Base-by-base conservation (phyloP, 2,797 vertebrate genomes). In the Melanotaenia trifasciata region DNA sequence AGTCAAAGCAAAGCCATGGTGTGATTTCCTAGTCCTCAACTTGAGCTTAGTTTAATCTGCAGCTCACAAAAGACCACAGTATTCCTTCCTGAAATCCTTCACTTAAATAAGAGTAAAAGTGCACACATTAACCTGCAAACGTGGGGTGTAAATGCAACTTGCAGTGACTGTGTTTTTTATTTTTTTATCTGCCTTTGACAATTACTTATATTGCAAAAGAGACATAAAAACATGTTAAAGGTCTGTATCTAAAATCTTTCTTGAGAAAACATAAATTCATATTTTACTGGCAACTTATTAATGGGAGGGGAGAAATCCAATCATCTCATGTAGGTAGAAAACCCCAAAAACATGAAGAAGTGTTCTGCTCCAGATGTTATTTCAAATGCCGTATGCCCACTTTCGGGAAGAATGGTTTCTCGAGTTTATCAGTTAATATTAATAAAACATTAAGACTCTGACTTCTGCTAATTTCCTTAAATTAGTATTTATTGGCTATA, bases 11-110 rank as follows among this genome's bases (percentile, higher is more conserved):
- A 81, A 87, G 76, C 74, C 77, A 38, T 67, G 73, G 85, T 86
- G 86, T 70, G 87, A 91, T 87, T 89, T 90, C 70, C 61, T 65
- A 78, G 61, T 82, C 77, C 73, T 72, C 61, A 69, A 85, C 79
- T 87, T 80, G 63, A 80, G 87, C 62, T 90, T 86, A 74, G 71
- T 78, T 90, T 93, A 90, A 93, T 93, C 91, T 90, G 67, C 67
- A 45, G 70, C 81, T 79, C 82, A 84, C 78, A 83, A 85, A 92
- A 76, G 72, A 72, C 77, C 67, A 51, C 59, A 74, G 66, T 79
- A 70, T 84, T 80, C 67, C 77, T 74, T 68, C 58, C 65, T 70
- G 79, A 80, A 87, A 90, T 76, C 78, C 75, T 73, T 54, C 68
- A 43, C 57, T 74, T 54, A 66, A 76, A 72, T 68, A 1, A 56